Percentiles rank a stretch among this genome's conserved stretches.
These are phyloP conservation scores for Macroglossus sobrinus DNA, from an alignment of 2,113 vertebrate species.

Conservation along the genomic window DNA sequence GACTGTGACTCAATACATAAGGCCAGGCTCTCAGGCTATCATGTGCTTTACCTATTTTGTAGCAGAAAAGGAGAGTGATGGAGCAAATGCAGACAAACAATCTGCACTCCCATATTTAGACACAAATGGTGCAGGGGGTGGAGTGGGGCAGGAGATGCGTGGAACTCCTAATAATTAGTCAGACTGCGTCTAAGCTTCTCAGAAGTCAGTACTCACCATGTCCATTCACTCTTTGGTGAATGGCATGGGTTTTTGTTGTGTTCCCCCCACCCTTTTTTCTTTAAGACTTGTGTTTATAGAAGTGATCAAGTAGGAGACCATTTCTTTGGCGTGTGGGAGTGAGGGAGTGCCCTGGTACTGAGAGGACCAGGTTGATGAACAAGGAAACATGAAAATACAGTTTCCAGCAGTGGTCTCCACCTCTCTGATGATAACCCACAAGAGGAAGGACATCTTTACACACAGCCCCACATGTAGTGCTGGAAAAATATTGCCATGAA, in stretches of 20 bases:
- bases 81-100: rapidly evolving
- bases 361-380: background rate
- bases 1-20: background rate
- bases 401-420: background rate
- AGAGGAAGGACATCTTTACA: background rate
- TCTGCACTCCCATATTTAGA: background rate
- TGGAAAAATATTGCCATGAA: background rate
- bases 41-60: background rate
- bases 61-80: background rate
- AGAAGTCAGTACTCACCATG: background rate
- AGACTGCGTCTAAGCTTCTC: background rate
- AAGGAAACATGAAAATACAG: background rate
- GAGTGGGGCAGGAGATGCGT: too few relatives aligned
- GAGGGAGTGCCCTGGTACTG: rapidly evolving
- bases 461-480: background rate
- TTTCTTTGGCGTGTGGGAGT: rapidly evolving
- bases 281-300: background rate
- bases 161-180: background rate
- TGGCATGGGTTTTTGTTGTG: background rate
- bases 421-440: too few relatives aligned
- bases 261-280: background rate
- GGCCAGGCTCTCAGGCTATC: background rate
- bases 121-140: background rate
- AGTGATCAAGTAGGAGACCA: background rate
- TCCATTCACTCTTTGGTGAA: background rate